Percentiles rank a stretch among this genome's conserved stretches.
Evolutionary conservation across 2,797 vertebrate genomes (phyloP).

Genomic region (Loris lydekkerianus): DNA sequence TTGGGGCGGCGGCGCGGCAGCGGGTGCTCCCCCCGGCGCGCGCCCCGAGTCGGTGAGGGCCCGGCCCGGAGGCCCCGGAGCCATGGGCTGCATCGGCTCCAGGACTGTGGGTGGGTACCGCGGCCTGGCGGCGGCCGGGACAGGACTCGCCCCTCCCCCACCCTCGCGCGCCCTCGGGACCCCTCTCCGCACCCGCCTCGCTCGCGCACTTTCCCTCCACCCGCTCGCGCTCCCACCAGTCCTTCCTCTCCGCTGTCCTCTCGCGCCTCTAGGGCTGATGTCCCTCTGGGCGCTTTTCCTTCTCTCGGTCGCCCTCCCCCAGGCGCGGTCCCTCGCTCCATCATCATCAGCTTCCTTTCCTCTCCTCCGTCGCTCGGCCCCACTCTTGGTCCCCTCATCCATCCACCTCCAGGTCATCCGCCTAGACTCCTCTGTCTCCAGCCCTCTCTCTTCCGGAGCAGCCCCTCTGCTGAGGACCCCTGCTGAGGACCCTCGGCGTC

Average conservation of each 20-base stretch:
- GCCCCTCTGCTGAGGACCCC: not conserved
- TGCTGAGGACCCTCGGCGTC: not conserved
- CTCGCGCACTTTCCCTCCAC: slow-evolving; percentile 5
- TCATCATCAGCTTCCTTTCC: not conserved
- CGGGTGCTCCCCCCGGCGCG: slow-evolving; percentile 80
- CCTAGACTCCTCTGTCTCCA: not conserved
- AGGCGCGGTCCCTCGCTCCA: slow-evolving; percentile 58
- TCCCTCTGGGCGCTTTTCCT: not conserved
- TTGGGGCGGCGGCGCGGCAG: slow-evolving; percentile 85
- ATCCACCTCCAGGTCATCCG: slow-evolving; percentile 39
- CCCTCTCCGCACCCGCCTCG: not conserved
- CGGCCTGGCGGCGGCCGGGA: slow-evolving; percentile 69
- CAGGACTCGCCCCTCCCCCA: slow-evolving; percentile 69
- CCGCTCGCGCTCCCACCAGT: not conserved
- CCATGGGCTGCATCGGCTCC: slow-evolving; percentile 92
- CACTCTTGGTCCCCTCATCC: not conserved
- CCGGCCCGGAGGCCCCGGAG: slow-evolving; percentile 81
- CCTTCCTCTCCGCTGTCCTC: not conserved
- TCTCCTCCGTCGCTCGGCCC: not conserved
- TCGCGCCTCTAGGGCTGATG: not conserved
- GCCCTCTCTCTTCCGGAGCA: not conserved
- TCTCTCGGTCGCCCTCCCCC: slow-evolving; percentile 42
- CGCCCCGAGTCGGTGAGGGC: slow-evolving; percentile 79
- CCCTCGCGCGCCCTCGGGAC: not conserved
- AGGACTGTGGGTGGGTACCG: slow-evolving; percentile 90